Conservation (phyloP, 2,888 invertebrate genomes). For the Drosophila stalkeri region DNA sequence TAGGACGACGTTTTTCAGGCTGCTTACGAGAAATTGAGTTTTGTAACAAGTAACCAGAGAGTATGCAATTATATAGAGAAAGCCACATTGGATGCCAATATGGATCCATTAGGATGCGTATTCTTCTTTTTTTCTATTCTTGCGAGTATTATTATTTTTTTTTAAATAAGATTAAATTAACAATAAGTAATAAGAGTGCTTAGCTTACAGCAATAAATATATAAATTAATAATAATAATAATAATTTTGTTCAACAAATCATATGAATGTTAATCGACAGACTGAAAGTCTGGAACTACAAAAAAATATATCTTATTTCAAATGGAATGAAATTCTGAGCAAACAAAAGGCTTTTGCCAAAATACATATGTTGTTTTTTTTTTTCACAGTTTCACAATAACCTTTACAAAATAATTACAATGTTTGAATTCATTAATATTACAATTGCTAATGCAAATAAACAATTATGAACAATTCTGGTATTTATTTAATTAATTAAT, state of each 20-base stretch:
- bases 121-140: background rate
- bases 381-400: constrained; percentile 2
- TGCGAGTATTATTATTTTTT: constrained; percentile 40
- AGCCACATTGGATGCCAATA: constrained; percentile 57
- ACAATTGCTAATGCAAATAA: constrained; percentile 8
- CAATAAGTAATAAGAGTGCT: background rate
- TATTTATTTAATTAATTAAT: constrained; percentile 22
- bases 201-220: constrained; percentile 2
- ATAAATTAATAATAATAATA: constrained; percentile 6
- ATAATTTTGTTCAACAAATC: constrained; percentile 4
- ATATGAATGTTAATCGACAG: background rate
- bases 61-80: constrained; percentile 26
- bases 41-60: constrained; percentile 31
- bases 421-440: background rate
- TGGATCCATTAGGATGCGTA: constrained; percentile 41
- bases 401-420: background rate
- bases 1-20: constrained; percentile 36
- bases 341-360: background rate
- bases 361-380: constrained; percentile 3
- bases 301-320: background rate
- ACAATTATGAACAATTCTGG: constrained; percentile 37
- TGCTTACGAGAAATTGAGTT: constrained; percentile 27
- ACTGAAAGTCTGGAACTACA: background rate
- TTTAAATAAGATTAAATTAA: constrained; percentile 7
- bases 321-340: constrained; percentile 7